Conservation (phyloP, 2,113 vertebrate genomes). For the Pteruthius melanotis region DNA sequence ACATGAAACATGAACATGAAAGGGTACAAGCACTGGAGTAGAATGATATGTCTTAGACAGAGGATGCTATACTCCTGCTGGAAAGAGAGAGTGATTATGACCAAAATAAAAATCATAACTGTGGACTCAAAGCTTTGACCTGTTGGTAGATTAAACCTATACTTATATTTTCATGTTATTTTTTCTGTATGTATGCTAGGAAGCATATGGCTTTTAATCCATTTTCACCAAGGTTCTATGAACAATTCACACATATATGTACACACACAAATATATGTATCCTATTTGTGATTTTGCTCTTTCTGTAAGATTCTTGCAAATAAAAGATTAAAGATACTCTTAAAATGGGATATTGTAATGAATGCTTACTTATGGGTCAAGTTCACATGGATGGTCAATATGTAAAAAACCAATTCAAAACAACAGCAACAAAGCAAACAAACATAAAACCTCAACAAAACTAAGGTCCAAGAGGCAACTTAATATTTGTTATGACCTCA, state of each 20-base stretch:
- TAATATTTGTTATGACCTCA: background rate
- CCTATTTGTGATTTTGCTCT: background rate
- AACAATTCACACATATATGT: background rate
- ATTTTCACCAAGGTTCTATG: background rate
- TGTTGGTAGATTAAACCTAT: background rate
- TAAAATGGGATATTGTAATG: background rate
- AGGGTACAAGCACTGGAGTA: background rate
- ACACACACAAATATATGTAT: background rate
- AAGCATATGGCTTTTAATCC: background rate
- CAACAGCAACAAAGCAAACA: background rate
- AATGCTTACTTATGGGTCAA: background rate
- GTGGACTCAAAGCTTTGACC: background rate
- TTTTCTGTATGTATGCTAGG: no score
- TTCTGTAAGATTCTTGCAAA: background rate
- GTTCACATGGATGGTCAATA: background rate
- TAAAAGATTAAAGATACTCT: background rate
- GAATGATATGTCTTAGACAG: background rate
- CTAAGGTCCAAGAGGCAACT: background rate
- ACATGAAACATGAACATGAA: background rate
- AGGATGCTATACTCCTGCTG: background rate
- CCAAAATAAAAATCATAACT: background rate
- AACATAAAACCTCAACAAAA: background rate
- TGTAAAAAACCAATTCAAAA: rapidly evolving
- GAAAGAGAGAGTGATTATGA: background rate
- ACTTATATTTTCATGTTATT: background rate